Base-by-base conservation (phyloP, 2,888 invertebrate species). In the Microctonus aethiopoides region DNA sequence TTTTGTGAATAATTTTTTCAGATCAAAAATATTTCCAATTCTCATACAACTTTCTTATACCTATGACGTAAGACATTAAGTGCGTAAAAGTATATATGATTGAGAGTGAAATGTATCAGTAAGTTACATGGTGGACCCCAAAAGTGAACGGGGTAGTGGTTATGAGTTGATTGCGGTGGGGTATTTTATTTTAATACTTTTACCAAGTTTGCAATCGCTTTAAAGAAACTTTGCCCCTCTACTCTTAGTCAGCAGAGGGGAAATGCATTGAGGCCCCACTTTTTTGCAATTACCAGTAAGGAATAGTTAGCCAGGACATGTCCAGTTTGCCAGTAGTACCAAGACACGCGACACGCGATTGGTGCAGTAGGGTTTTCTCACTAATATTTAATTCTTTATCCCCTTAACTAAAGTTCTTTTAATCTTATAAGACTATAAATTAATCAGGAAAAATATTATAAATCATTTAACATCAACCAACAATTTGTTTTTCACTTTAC, bases 271-370 rank as follows among this genome's bases (percentile, higher is more conserved):
- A 73, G 75, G 73, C 77, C 80, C 79, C 78, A 78, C 79, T 78
- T 79, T 36, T 75, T 74, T 74, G 78, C 73, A 73, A 71, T 72
- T 67, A 64, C 46, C 62, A 76, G 75, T 75, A 77, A 72, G 78
- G 74, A 76, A 80, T 78, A 76, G 75, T 72, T 66, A 59, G 71
- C 56, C 67, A 52, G 65, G 68, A 62, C 51, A 77, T 79, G 71
- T 74, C 75, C 80, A 82, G 82, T 82, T 80, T 75, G 74, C 74
- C 75, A 75, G 72, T 74, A 75, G 77, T 79, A 76, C 72, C 76
- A 79, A 76, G 72, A 77, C 78, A 78, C 74, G 76, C 75, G 76
- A 74, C 74, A 79, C 72, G 46, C 73, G 70, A 63, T 74, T 72
- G 73, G 74, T 72, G 72, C 56, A 73, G 60, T n/a, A 64, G 41